Conservation (phyloP, 2,888 invertebrate genomes). For the Drosophila vallismaia region DNA sequence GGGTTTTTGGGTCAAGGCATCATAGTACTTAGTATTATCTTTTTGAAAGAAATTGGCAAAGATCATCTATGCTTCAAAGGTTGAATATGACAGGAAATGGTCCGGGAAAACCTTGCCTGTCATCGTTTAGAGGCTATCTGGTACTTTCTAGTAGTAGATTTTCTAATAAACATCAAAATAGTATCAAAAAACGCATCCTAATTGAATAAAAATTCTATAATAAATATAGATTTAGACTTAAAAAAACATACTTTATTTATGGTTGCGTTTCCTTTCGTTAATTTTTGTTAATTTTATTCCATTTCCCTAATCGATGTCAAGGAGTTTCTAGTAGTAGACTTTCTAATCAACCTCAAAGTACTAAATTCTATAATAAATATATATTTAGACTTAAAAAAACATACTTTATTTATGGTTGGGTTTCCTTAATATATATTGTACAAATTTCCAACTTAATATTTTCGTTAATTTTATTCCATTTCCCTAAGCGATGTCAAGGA, state of each 20-base stretch:
- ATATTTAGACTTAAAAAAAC: slow-evolving; percentile 1
- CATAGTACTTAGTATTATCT: slow-evolving; percentile 11
- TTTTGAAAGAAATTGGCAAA: slow-evolving; percentile 18
- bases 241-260: slow-evolving; percentile 15
- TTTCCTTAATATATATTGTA: slow-evolving; percentile 13
- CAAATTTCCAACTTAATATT: slow-evolving; percentile 3
- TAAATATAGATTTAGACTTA: slow-evolving; percentile 20
- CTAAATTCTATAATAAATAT: slow-evolving; percentile 20
- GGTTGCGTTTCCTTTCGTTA: background rate
- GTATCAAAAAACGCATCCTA: no score
- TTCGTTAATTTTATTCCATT: slow-evolving; percentile 28
- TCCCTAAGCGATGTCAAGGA: slow-evolving; percentile 15
- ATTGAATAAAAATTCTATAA: background rate
- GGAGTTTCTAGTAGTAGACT: no score
- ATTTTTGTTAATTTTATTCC: slow-evolving; percentile 24
- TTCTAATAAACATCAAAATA: no score
- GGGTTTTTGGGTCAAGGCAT: slow-evolving; percentile 71
- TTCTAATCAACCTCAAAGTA: no score
- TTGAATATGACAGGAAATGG: slow-evolving; percentile 15
- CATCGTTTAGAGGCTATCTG: slow-evolving; percentile 40
- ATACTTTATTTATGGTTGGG: slow-evolving; percentile 13
- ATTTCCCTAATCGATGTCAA: slow-evolving; percentile 13
- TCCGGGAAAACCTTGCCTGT: slow-evolving; percentile 27
- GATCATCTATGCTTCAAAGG: slow-evolving; percentile 9
- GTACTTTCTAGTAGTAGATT: no score